Percentiles rank a stretch among this genome's conserved stretches.
These are phyloP conservation scores for Tyria jacobaeae DNA, from an alignment of 2,888 invertebrate species.

Conservation along the genomic window DNA sequence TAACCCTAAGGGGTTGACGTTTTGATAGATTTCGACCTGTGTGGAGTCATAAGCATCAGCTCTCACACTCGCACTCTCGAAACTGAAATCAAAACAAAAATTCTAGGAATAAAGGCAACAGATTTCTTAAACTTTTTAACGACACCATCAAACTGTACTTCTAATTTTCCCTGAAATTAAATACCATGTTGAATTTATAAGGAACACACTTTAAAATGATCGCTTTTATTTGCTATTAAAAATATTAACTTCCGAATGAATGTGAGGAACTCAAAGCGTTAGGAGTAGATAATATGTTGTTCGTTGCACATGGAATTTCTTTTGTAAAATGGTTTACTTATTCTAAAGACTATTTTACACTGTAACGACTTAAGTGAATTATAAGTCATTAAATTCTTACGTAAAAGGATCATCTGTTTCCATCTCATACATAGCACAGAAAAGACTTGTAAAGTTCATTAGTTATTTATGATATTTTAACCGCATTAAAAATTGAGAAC, in stretches of 20 bases:
- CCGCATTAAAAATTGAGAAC: too few species aligned
- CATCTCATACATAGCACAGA: too few species aligned
- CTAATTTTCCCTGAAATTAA: not conserved
- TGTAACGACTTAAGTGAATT: not conserved
- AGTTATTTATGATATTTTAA: too few species aligned
- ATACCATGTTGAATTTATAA: slow-evolving; percentile 20
- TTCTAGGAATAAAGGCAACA: not conserved
- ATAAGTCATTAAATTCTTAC: too few species aligned
- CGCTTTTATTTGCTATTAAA: slow-evolving; percentile 26
- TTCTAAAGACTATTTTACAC: slow-evolving; percentile 35
- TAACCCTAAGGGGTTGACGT: too few species aligned
- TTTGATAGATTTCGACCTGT: too few species aligned
- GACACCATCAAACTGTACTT: not conserved
- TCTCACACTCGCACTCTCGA: too few species aligned
- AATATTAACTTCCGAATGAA: slow-evolving; percentile 35
- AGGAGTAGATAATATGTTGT: slow-evolving; percentile 32
- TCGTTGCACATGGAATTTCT: slow-evolving; percentile 53
- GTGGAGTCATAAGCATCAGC: too few species aligned
- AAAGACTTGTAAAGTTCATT: too few species aligned
- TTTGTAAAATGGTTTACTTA: slow-evolving; percentile 51
- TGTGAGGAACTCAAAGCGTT: slow-evolving; percentile 36
- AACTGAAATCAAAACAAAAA: too few species aligned
- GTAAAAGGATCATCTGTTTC: too few species aligned
- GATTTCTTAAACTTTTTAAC: too few species aligned
- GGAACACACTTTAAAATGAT: slow-evolving; percentile 19